phyloP scores from a whole-genome alignment of 2,888 invertebrate genomes.

The Itoplectis maculator region DNA sequence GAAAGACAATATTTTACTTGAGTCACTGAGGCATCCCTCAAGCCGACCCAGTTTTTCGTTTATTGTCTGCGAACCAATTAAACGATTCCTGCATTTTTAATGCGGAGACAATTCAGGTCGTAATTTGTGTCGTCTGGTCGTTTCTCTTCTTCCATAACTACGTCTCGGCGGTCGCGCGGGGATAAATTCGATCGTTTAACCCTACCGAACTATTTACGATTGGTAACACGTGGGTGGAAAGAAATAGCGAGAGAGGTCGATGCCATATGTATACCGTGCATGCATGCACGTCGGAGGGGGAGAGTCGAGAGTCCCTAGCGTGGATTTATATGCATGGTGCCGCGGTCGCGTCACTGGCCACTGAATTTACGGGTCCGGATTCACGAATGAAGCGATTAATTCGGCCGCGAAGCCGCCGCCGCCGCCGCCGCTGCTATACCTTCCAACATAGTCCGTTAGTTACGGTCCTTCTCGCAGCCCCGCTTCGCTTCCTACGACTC shows the following conservation, averaged over 20 bases:
- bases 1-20: background rate
- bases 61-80: conserved; percentile 35
- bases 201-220: conserved; percentile 27
- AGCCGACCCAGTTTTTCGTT: conserved; percentile 10
- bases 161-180: background rate
- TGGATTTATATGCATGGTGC: conserved; percentile 64
- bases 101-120: background rate
- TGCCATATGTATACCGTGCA: conserved; percentile 19
- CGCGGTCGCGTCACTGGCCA: conserved; percentile 63
- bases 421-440: conserved; percentile 53
- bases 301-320: conserved; percentile 44
- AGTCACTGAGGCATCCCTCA: background rate
- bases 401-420: conserved; percentile 60
- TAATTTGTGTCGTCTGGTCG: conserved; percentile 8
- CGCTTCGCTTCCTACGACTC: conserved; percentile 62
- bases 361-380: conserved; percentile 64
- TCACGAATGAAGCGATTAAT: conserved; percentile 68
- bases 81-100: conserved; percentile 36
- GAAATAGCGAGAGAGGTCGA: conserved; percentile 14
- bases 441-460: conserved; percentile 63
- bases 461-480: conserved; percentile 60
- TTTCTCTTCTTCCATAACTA: conserved; percentile 17
- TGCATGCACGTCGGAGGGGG: conserved; percentile 12
- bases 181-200: conserved; percentile 41
- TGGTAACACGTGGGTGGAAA: conserved; percentile 4